Evolutionary conservation across 2,113 vertebrate species (phyloP).

Genomic region (Hassar affinis): DNA sequence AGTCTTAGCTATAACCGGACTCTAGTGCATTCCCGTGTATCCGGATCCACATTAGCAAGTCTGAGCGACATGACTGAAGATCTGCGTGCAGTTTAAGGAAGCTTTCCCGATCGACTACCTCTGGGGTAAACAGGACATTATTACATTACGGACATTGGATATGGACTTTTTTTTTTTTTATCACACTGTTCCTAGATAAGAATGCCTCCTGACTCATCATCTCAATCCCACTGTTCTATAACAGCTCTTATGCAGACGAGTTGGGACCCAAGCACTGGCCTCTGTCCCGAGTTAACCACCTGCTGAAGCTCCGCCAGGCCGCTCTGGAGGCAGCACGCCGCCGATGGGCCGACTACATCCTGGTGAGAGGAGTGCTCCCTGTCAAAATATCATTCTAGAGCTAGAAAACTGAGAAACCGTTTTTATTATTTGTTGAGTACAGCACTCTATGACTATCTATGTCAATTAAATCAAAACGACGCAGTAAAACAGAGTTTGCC

Average conservation of each 20-base stretch:
- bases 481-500: too few species aligned
- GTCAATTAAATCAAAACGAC: too few species aligned
- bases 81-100: background rate
- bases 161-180: too few species aligned
- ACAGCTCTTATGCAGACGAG: slow-evolving; percentile 90
- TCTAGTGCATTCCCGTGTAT: background rate
- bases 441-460: background rate
- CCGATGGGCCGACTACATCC: slow-evolving; percentile 93
- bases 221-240: background rate
- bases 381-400: background rate
- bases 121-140: background rate
- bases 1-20: too few species aligned
- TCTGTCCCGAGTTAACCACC: slow-evolving; percentile 84
- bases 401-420: background rate
- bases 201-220: too few species aligned
- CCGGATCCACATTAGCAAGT: background rate
- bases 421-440: background rate
- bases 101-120: background rate
- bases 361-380: slow-evolving; percentile 72
- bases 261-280: slow-evolving; percentile 96
- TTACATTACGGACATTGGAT: too few species aligned
- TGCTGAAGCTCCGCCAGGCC: slow-evolving; percentile 93
- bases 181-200: background rate
- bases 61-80: background rate
- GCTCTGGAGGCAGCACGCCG: slow-evolving; percentile 86